Conservation (phyloP, 2,888 invertebrate genomes). For the Alloplasta piceator region DNA sequence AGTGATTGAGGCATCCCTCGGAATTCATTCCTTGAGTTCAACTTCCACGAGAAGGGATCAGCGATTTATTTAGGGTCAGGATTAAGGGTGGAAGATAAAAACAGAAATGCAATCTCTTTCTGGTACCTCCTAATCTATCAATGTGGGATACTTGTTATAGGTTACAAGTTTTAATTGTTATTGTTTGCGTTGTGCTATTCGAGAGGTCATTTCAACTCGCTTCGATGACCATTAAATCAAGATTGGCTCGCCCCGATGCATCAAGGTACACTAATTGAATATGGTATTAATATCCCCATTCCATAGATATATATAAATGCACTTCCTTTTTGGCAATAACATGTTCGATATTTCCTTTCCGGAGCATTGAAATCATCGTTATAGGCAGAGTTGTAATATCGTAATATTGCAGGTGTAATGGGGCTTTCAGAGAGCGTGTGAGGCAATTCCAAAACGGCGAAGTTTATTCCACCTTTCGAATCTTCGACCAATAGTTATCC, state of each 20-base stretch:
- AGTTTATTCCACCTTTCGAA: background rate
- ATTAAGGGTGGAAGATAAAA: too few species aligned
- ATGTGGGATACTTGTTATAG: too few species aligned
- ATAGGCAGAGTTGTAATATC: slow-evolving; percentile 7
- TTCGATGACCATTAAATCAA: slow-evolving; percentile 70
- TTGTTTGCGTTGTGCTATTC: slow-evolving; percentile 68
- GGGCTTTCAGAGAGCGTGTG: too few species aligned
- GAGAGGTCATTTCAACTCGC: slow-evolving; percentile 60
- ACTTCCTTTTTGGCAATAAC: too few species aligned
- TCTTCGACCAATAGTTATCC: background rate
- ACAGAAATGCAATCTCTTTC: too few species aligned
- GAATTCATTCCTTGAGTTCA: too few species aligned
- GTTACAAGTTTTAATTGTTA: slow-evolving; percentile 78
- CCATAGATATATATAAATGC: too few species aligned
- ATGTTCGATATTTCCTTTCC: slow-evolving; percentile 7
- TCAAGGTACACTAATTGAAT: slow-evolving; percentile 53
- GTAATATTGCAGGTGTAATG: slow-evolving; percentile 17
- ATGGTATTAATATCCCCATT: slow-evolving; percentile 48
- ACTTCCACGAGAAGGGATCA: too few species aligned
- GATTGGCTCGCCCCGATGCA: slow-evolving; percentile 52
- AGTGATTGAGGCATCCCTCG: too few species aligned
- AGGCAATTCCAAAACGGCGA: background rate
- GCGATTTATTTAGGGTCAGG: too few species aligned
- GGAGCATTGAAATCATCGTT: background rate
- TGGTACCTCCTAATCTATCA: too few species aligned